Evolutionary conservation across 2,888 invertebrate genomes (phyloP), one percentile per base, ranked within the genome.

Genomic region (Campoletis raptor): DNA sequence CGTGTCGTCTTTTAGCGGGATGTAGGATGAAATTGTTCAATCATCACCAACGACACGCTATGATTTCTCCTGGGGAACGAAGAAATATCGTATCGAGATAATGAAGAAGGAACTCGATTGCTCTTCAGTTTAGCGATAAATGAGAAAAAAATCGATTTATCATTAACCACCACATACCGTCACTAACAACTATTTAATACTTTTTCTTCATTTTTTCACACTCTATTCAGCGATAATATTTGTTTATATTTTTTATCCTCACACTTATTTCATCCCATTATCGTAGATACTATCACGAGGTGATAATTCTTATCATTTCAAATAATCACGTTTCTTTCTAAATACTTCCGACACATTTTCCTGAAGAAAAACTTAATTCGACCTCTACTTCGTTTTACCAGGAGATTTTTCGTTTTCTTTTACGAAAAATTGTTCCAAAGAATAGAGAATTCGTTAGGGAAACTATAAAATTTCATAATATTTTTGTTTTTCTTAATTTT

Each of bases 11-110:
- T 74, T 81, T 66, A 81, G 74, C 81, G 84, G 78, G 83, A 79
- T 81, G 84, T 70, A 74, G 64, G 81, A 81, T 74, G 83, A 86
- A 81, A 64, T 81, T 66, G 72, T 76, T 54, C 74, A 79, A 79
- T 70, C 74, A 54, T 54, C 81, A 37, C 37, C 64, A 64, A 45
- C 67, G 64, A 36, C 77, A 77, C 52, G 64, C 54, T 40, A 80
- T 77, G 70, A 72, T 69, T 86, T 76, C 72, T 83, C 40, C 64
- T 54, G 82, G 77, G 72, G 64, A 72, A 83, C 76, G 21, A 30
- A 86, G 52, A 79, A 83, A 83, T 69, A 86, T 79, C 83, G 73
- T 73, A 64, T 70, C 57, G 54, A 73, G 48, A 52, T 66, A 52
- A 48, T 45, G 69, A 70, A 76, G 64, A 79, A 69, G 45, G 30